phyloP scores from a whole-genome alignment of 2,797 vertebrate genomes.

The Onychomys leucogaster region DNA sequence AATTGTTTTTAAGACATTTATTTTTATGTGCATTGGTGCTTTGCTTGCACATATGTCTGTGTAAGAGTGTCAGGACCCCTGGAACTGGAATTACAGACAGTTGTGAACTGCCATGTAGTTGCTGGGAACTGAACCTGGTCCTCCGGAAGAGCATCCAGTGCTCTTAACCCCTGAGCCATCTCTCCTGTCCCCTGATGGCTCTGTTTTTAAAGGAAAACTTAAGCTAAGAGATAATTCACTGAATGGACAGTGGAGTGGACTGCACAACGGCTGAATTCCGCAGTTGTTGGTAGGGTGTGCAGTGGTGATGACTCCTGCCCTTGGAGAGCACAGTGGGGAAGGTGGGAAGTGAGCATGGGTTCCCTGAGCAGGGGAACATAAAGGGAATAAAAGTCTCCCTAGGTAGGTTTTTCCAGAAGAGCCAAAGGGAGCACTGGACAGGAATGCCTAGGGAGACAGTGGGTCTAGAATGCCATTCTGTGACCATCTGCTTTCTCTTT shows the following conservation, averaged over 20 bases:
- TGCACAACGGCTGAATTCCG: neutral
- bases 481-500: slow-evolving; percentile 33
- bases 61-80: neutral
- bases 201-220: neutral
- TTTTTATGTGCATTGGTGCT: neutral
- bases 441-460: too few relatives aligned
- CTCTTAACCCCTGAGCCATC: neutral
- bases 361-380: neutral
- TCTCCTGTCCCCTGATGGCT: neutral
- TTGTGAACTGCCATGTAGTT: neutral
- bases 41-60: neutral
- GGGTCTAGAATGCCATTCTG: neutral
- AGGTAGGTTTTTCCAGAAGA: neutral
- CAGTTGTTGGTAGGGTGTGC: neutral
- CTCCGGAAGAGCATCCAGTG: neutral
- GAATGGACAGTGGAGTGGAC: neutral
- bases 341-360: neutral
- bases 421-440: neutral
- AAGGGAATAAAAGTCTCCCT: neutral
- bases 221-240: slow-evolving; percentile 53
- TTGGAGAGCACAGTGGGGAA: neutral
- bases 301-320: neutral
- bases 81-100: neutral
- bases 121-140: neutral
- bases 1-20: neutral